Conservation (phyloP, 2,113 vertebrate genomes). For the Leptobrachium leishanense region DNA sequence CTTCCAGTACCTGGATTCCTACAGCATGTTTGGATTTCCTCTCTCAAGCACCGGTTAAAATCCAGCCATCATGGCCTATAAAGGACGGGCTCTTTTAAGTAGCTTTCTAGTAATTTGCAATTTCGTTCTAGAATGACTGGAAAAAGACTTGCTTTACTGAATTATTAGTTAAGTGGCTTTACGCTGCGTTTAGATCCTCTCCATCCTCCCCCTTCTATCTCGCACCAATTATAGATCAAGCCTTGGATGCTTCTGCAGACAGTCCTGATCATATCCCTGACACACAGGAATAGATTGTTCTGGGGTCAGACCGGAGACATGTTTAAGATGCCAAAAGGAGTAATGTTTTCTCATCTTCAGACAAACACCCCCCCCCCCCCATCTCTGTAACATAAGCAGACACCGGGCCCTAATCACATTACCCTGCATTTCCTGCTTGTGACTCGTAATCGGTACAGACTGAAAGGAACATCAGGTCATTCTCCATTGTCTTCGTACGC, state of each 20-base stretch:
- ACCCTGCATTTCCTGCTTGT: constrained; percentile 9
- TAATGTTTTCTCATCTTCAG: not conserved
- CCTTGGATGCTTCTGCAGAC: not conserved
- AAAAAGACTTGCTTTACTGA: not conserved
- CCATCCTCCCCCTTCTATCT: not conserved
- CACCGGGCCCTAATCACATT: constrained; percentile 17
- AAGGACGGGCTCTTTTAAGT: not conserved
- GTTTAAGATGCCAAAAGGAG: not conserved
- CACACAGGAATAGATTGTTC: not conserved
- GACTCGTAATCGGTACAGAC: not conserved
- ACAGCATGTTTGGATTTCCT: no score
- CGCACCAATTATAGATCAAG: not conserved
- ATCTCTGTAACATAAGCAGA: constrained; percentile 9
- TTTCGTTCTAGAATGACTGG: not conserved
- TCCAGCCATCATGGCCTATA: not conserved
- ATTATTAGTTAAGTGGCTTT: not conserved
- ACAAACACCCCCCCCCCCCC: not conserved
- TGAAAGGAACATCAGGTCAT: not conserved
- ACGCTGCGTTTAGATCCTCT: not conserved
- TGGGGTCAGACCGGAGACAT: not conserved
- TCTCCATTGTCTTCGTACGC: not conserved
- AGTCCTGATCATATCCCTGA: not conserved
- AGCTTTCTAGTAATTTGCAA: not conserved
- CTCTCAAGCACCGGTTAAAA: no score
- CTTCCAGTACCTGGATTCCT: no score